Conservation (phyloP, 2,113 vertebrate genomes). For the rat (Rattus norvegicus) region DNA sequence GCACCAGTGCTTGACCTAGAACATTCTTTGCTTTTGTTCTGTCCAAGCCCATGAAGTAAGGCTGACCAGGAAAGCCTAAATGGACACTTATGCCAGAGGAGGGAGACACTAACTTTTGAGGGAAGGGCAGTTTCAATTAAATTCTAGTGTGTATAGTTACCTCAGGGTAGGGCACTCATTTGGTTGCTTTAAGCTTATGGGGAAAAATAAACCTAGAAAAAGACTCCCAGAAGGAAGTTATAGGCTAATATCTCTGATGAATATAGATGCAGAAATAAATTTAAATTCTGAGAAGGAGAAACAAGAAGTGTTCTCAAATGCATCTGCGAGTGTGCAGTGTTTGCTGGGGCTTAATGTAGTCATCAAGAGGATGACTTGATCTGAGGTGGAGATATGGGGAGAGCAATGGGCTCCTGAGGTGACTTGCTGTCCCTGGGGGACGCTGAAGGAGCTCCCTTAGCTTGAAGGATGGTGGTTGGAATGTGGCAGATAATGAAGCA, state of each 20-base stretch:
- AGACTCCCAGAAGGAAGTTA: neutral
- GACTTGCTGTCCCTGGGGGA: neutral
- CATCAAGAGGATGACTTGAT: neutral
- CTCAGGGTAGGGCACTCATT: neutral
- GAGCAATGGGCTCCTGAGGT: neutral
- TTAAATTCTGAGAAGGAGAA: neutral
- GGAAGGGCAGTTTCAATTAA: neutral
- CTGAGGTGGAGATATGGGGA: neutral
- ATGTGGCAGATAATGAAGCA: neutral
- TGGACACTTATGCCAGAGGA: neutral
- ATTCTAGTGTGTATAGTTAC: neutral
- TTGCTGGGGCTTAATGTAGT: neutral
- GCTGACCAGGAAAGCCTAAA: neutral
- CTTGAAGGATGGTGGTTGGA: neutral
- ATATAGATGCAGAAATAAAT: neutral
- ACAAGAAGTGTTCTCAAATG: neutral
- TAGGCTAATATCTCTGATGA: neutral
- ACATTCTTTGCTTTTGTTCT: neutral
- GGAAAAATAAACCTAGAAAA: neutral
- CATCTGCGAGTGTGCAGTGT: neutral
- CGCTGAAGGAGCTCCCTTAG: neutral
- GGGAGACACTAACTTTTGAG: neutral
- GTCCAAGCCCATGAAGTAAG: neutral
- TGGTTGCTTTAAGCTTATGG: neutral
- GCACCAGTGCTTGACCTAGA: neutral